Evolutionary conservation across 2,113 vertebrate genomes (phyloP).

Genomic region (Sarotherodon lohbergeri): DNA sequence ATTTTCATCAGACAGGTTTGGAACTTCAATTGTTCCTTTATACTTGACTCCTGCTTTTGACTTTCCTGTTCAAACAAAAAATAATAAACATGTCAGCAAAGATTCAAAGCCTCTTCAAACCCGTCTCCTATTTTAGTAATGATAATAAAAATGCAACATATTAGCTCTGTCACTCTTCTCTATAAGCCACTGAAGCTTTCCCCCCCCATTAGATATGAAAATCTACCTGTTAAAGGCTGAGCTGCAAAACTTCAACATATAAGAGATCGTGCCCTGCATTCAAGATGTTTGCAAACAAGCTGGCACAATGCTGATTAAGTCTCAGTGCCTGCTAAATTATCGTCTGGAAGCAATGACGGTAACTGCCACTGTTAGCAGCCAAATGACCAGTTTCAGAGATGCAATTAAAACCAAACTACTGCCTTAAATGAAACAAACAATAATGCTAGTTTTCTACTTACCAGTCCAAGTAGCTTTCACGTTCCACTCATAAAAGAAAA

Average conservation of each 20-base stretch:
- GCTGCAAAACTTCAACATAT: not conserved
- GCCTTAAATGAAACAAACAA: not conserved
- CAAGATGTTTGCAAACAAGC: not conserved
- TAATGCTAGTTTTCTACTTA: not conserved
- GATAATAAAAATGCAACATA: not conserved
- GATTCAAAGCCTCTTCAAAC: not conserved
- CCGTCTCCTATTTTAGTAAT: not conserved
- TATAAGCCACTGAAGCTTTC: not conserved
- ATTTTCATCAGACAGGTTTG: constrained; percentile 96
- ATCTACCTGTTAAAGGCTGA: not conserved
- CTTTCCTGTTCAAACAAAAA: constrained; percentile 68
- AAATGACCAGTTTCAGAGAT: not conserved
- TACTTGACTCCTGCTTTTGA: constrained; percentile 85
- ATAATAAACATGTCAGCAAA: not conserved
- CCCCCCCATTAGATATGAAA: accelerated
- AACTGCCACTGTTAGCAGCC: not conserved
- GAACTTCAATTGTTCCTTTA: constrained; percentile 89
- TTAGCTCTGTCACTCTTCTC: not conserved
- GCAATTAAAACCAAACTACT: not conserved
- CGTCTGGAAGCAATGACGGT: not conserved
- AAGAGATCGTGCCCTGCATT: not conserved
- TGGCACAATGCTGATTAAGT: not conserved
- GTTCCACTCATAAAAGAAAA: constrained; percentile 96
- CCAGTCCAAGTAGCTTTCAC: constrained; percentile 84
- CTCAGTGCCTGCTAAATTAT: not conserved